Evolutionary conservation across 2,113 vertebrate genomes (phyloP), one percentile per base, ranked within the genome.

Genomic region (Gnathonemus echidnorhynchus): DNA sequence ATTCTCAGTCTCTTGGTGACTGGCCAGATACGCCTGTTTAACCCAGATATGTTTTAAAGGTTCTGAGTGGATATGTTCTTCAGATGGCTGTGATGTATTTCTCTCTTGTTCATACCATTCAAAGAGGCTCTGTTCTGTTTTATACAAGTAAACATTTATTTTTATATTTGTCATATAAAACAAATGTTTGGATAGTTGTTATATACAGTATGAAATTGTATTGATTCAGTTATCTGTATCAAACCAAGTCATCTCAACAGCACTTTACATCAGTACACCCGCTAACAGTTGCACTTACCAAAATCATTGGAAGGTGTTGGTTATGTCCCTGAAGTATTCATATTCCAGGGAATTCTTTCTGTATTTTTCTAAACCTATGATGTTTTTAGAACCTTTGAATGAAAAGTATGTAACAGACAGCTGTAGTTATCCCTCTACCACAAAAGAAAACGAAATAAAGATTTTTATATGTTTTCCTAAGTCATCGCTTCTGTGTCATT

Each of bases 261-360:
- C 92, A 94, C 93, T 93, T 94, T 93, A 92, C 92, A 91, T 90
- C 91, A 88, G 91, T 90, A 91, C 91, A 91, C 90, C 89, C 89
- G 39, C 7, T 48, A 19, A 74, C 8, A 49, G 21, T 35, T 80
- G 10, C 15, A 80, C 3, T 49, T 46, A 5, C 17, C 58, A 10
- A 42, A 31, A 50, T 39, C 42, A 49, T 24, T 66, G 77, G 50
- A 84, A 50, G 88, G 45, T 92, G 56, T n/a, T 49, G 52, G 46
- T 66, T 86, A 92, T 84, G 88, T 91, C 48, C 56, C 49, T 70
- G 84, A 91, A 91, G 83, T 49, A 70, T 92, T 89, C 87, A 42
- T 17, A 86, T 56, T 86, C 89, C 89, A 50, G 89, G 90, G 86
- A 90, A 88, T 90, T 90, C 84, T 84, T 90, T 86, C 84, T 90